Evolutionary conservation across 2,113 vertebrate genomes (phyloP), one percentile per base, ranked within the genome.

Genomic region (Malurus alboscapulatus): DNA sequence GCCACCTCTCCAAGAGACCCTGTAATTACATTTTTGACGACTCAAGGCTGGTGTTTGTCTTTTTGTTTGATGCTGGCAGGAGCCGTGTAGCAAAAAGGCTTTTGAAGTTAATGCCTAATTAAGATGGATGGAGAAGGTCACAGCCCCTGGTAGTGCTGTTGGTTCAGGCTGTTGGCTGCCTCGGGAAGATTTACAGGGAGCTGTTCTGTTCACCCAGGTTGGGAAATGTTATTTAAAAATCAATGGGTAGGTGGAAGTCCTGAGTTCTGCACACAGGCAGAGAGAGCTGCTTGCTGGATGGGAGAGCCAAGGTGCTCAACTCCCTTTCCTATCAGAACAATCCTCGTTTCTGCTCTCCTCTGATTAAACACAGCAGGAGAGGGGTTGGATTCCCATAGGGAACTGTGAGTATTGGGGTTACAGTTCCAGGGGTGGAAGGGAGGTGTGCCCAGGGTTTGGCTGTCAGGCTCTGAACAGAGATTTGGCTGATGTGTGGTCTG

Each of bases 41-140:
- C 57, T 95, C 86, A 92, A 95, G 90, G 91, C 81, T 88, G 94
- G 78, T 93, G 93, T 96, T 98, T 97, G 94, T 97, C 96, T 97
- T 94, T 95, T 85, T 94, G 88, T 93, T 96, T 44, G 75, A 95
- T 96, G 95, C 76, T 93, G 90, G 92, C 90, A 80, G 93, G 93
- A 92, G 85, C 10, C 6, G 29, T 71, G 83, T 80, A 94, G 90
- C 93, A 86, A 53, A 92, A 90, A 93, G 54, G 51, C 71, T 66
- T 88, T 84, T 74, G 94, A 96, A 97, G 87, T 89, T 84, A 93
- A 84, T 54, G 44, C 50, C 79, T 97, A 95, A 96, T 97, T 95
- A 97, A 82, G 90, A 97, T 92, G 87, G 93, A 96, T 85, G 88
- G 85, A 4, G 18, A 95, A 96, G 95, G 91, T 94, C 62, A 92